Evolutionary conservation across 2,113 vertebrate species (phyloP), one percentile per base, ranked within the genome.

Genomic region (Aptenodytes patagonicus): DNA sequence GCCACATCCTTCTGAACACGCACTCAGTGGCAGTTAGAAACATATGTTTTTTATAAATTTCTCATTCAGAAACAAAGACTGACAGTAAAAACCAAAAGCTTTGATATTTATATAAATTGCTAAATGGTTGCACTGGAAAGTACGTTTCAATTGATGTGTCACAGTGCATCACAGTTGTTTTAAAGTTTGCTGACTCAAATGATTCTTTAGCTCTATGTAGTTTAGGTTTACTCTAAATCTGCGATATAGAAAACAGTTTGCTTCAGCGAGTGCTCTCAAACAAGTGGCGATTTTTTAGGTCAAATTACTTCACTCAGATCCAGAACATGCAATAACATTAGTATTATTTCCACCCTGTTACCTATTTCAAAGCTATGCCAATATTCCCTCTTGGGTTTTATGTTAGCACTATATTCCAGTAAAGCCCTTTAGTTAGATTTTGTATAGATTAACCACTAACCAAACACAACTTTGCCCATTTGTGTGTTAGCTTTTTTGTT

Each of bases 41-140:
- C 99, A 99, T 98, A 98, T 99, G 99, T 97, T 99, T 99, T 98
- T 98, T 97, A 99, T 99, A 98, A 99, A 97, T 97, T 98, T 98
- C 97, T 98, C 98, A 90, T 98, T 98, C 97, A 97, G 96, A 98
- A 98, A 98, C 98, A 98, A 98, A 98, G 97, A 98, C 96, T 98
- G 98, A 98, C 98, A 98, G 97, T 96, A 97, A 97, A 98, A 96
- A 13, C 96, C 95, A 75, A 96, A 98, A 97, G 96, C 98, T 99
- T 98, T 98, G 98, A 98, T 98, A 98, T 97, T 98, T 98, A 97
- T 98, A 98, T 98, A 98, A 98, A 98, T 98, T 98, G 97, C 97
- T 98, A 98, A 98, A 98, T 98, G 95, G 97, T 98, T 98, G 96
- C 97, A 95, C 96, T 98, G 98, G 97, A 98, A 98, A 98, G 98